Conservation (phyloP, 2,113 vertebrate species). For the Zosterops pallidus region DNA sequence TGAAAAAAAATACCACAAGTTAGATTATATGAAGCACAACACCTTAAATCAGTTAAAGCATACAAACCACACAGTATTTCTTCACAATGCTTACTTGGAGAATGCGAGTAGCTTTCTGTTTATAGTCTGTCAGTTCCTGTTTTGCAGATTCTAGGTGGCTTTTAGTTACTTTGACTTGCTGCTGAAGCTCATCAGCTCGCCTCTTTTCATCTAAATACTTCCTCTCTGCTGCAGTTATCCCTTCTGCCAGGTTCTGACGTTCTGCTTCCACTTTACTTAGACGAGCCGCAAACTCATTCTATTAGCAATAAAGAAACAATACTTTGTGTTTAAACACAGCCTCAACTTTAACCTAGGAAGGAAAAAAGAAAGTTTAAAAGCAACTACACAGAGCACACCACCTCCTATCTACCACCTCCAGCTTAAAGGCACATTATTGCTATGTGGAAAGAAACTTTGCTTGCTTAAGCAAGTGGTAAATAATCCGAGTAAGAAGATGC, state of each 20-base stretch:
- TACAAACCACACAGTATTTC: background rate
- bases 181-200: slow-evolving; percentile 84
- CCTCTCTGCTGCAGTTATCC: slow-evolving; percentile 82
- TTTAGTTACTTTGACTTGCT: slow-evolving; percentile 83
- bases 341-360: slow-evolving; percentile 4
- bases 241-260: slow-evolving; percentile 89
- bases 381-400: background rate
- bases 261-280: slow-evolving; percentile 87
- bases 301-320: slow-evolving; percentile 29
- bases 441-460: background rate
- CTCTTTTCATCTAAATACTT: slow-evolving; percentile 86
- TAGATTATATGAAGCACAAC: background rate
- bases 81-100: slow-evolving; percentile 81
- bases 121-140: slow-evolving; percentile 92
- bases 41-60: background rate
- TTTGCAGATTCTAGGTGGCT: slow-evolving; percentile 80
- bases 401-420: background rate
- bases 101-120: slow-evolving; percentile 95
- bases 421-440: background rate
- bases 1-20: background rate
- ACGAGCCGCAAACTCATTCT: slow-evolving; percentile 86
- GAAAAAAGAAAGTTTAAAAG: slow-evolving; percentile 13
- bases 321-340: slow-evolving; percentile 23
- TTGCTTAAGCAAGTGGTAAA: background rate
- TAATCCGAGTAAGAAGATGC: background rate